phyloP scores from a whole-genome alignment of 1,140 invertebrate genomes.

The Drosophila asahinai region DNA sequence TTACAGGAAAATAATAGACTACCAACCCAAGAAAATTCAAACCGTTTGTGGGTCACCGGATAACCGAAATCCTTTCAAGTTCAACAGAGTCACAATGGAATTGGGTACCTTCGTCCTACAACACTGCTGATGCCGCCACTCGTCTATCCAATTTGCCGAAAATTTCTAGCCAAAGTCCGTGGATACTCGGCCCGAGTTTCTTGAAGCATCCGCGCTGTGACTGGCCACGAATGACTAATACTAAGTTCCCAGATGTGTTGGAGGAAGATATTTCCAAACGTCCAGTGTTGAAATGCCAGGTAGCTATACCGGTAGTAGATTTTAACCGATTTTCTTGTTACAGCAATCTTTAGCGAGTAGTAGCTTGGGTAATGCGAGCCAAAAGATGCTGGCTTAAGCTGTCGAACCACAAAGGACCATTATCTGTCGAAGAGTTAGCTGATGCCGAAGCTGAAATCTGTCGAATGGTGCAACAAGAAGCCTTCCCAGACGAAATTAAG shows the following conservation, averaged over 20 bases:
- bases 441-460: too few relatives aligned
- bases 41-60: too few relatives aligned
- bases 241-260: neutral
- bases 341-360: neutral
- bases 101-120: too few relatives aligned
- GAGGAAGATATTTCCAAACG: neutral
- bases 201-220: neutral
- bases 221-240: neutral
- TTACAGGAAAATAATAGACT: too few relatives aligned
- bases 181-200: neutral
- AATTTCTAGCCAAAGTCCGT: neutral
- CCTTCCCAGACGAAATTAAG: too few relatives aligned
- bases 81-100: too few relatives aligned
- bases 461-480: too few relatives aligned
- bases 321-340: neutral
- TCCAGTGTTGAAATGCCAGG: neutral
- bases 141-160: neutral
- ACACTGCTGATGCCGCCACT: neutral
- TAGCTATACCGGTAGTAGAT: neutral
- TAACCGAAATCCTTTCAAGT: too few relatives aligned
- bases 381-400: neutral
- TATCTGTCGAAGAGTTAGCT: neutral
- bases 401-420: neutral
- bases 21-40: too few relatives aligned
- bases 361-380: neutral